Evolutionary conservation across 2,797 vertebrate species (phyloP), one percentile per base, ranked within the genome.

Genomic region (Lateolabrax maculatus): DNA sequence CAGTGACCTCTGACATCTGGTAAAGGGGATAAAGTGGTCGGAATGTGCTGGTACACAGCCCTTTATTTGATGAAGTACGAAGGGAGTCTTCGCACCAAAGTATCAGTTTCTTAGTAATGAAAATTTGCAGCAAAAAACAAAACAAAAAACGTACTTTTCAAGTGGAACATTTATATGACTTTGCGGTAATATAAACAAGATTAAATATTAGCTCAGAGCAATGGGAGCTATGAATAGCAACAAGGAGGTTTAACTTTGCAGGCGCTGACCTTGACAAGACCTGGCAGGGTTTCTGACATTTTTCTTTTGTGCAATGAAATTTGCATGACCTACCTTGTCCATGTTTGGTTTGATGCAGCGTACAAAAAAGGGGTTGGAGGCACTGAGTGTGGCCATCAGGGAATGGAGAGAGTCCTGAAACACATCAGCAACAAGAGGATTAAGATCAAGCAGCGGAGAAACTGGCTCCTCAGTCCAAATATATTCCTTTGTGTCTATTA

Each of bases 321-420:
- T 83, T 79, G 70, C 55, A 77, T 84, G 79, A 85, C 89, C 91
- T 93, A 97, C 97, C 96, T 98, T 98, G 78, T 97, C 94, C 90
- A 96, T 96, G 89, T 98, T 98, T 87, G 97, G 97, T 92, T 98
- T 98, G 91, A 98, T 97, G 94, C 97, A 98, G 87, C 97, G 97
- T 48, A 98, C 96, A 90, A 98, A 98, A 88, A 98, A 97, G 0
- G 97, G 97, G 84, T 98, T 98, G 82, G 96, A 98, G 76, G 95
- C 94, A 89, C 96, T 97, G 67, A 98, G 95, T 0, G 96, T 98
- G 52, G 95, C 96, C 97, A 98, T 98, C 80, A 98, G 90, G 43
- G 97, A 96, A 83, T 98, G 97, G 46, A 98, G 96, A 53, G 97
- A 98, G 89, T 98, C 97, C 97, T 98, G 84, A 80, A 93, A 91